phyloP scores from a whole-genome alignment of 2,888 invertebrate genomes.

The Altica lythri region DNA sequence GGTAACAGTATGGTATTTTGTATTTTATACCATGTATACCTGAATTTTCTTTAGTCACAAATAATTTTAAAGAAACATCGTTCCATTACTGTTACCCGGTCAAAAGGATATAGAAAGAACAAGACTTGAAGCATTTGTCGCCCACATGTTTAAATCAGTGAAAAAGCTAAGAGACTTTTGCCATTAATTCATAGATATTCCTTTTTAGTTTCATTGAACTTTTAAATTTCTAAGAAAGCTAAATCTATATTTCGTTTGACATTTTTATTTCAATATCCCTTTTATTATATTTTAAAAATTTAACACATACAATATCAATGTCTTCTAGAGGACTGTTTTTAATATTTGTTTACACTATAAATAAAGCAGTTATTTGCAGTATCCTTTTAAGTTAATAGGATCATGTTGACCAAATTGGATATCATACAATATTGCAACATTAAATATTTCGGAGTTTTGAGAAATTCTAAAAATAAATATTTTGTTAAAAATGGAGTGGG shows the following conservation, averaged over 20 bases:
- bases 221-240: no score
- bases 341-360: no score
- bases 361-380: no score
- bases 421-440: not conserved
- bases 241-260: no score
- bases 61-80: not conserved
- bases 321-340: no score
- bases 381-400: not conserved
- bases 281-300: no score
- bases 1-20: not conserved
- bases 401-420: not conserved
- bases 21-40: not conserved
- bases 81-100: not conserved
- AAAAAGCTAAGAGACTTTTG: no score
- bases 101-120: not conserved
- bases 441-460: no score
- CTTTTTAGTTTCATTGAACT: no score
- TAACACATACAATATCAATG: no score
- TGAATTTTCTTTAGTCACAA: not conserved
- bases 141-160: not conserved
- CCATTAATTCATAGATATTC: no score
- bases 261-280: no score
- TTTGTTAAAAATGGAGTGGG: not conserved
- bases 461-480: not conserved
- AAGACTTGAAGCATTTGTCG: not conserved